Evolutionary conservation across 2,888 invertebrate genomes (phyloP).

Genomic region (Himalopsyche kuldschensis): DNA sequence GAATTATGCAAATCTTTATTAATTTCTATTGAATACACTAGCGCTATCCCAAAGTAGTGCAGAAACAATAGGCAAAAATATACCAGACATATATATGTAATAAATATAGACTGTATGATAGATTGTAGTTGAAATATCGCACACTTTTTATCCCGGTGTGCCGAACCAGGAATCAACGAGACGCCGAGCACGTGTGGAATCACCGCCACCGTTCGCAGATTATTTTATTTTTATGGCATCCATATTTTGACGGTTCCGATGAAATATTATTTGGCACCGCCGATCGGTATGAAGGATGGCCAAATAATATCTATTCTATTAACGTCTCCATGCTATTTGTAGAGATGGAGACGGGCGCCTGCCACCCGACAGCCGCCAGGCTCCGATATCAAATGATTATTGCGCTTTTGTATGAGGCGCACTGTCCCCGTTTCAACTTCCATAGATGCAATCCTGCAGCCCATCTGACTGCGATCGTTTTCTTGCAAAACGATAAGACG

Average conservation of each 20-base stretch:
- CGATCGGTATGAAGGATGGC: background rate
- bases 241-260: background rate
- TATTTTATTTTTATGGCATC: background rate
- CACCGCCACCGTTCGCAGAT: background rate
- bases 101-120: too few species aligned
- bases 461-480: background rate
- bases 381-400: background rate
- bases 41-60: too few species aligned
- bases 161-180: background rate
- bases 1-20: too few species aligned
- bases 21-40: too few species aligned
- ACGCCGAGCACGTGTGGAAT: background rate
- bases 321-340: background rate
- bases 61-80: too few species aligned
- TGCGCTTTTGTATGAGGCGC: background rate
- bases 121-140: too few species aligned
- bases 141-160: background rate
- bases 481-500: background rate
- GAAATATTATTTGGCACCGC: background rate
- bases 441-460: background rate
- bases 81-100: too few species aligned
- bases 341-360: background rate
- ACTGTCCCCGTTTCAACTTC: background rate
- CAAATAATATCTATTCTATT: background rate
- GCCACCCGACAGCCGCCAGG: background rate